A percentile compares a stretch with the other conserved stretches of the same genome.
These are phyloP conservation scores for Trochalopteron elliotii DNA, from an alignment of 2,113 vertebrate species.

Conservation along the genomic window DNA sequence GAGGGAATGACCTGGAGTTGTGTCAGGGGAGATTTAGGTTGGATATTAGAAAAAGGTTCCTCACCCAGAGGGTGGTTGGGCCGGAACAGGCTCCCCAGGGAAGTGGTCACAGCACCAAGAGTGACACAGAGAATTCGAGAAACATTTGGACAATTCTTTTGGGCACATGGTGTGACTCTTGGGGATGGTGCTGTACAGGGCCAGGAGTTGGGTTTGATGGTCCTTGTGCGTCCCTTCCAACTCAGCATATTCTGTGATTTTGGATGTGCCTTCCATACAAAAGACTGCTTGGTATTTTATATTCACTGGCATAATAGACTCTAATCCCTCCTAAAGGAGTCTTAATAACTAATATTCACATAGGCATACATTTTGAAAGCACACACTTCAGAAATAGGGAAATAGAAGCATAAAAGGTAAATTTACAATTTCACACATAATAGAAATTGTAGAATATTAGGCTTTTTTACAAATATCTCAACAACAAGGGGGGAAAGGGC, in stretches of 20 bases:
- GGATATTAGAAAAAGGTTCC: rapidly evolving
- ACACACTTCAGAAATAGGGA: background rate
- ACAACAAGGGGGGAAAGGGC: background rate
- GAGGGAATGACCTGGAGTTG: too few species aligned
- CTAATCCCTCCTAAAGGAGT: background rate
- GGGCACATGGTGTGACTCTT: background rate
- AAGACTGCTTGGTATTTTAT: background rate
- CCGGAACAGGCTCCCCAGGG: background rate
- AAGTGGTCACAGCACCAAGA: background rate
- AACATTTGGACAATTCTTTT: background rate
- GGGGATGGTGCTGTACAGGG: background rate
- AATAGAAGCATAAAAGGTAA: background rate
- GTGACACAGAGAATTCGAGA: background rate
- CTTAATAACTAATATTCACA: background rate
- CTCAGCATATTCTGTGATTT: background rate
- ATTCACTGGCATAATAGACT: background rate
- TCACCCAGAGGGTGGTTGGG: background rate
- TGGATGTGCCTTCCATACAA: background rate
- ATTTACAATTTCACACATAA: background rate
- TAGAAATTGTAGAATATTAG: background rate
- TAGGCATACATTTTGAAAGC: background rate
- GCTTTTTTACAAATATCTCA: background rate
- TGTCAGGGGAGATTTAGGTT: background rate
- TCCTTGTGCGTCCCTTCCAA: background rate
- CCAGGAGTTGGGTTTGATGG: rapidly evolving